These are phyloP conservation scores for Ridgeia piscesae DNA, from an alignment of 1,140 invertebrate genomes.

Conservation along the genomic window DNA sequence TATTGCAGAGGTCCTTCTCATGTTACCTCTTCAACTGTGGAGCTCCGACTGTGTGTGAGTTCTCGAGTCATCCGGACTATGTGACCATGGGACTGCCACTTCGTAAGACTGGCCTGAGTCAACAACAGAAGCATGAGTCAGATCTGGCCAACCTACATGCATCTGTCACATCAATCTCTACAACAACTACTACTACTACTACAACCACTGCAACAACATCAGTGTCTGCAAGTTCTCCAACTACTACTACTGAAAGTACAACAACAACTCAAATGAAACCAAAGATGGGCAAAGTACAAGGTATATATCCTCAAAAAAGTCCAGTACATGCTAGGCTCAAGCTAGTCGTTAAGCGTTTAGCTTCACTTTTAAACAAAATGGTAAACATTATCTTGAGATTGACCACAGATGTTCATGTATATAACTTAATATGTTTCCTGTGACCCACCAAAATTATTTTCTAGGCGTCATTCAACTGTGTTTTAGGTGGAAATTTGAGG, in stretches of 20 bases:
- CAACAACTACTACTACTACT: slow-evolving; percentile 15
- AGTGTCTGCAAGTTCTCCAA: not conserved
- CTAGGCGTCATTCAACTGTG: too few species aligned
- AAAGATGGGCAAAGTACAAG: slow-evolving; percentile 9
- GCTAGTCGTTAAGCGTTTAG: not conserved
- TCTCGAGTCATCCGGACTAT: slow-evolving; percentile 84
- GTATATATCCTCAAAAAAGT: too few species aligned
- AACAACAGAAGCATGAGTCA: slow-evolving; percentile 23
- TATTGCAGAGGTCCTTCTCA: slow-evolving; percentile 71
- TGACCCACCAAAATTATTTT: too few species aligned
- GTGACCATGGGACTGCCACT: slow-evolving; percentile 78
- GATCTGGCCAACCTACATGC: slow-evolving; percentile 17
- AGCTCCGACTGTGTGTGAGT: slow-evolving; percentile 83
- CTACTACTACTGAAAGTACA: not conserved
- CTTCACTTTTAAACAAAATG: too few species aligned
- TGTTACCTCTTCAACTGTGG: slow-evolving; percentile 93
- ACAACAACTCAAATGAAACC: slow-evolving; percentile 2
- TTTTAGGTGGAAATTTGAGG: too few species aligned
- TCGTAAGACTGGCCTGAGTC: slow-evolving; percentile 58
- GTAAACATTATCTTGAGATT: too few species aligned
- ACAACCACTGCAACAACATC: not conserved
- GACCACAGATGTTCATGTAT: not conserved
- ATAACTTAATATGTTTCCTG: not conserved
- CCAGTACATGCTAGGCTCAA: too few species aligned
- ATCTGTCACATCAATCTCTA: not conserved